These are phyloP conservation scores for Cremastinae sp. DNA, from an alignment of 2,888 invertebrate genomes.

Conservation along the genomic window DNA sequence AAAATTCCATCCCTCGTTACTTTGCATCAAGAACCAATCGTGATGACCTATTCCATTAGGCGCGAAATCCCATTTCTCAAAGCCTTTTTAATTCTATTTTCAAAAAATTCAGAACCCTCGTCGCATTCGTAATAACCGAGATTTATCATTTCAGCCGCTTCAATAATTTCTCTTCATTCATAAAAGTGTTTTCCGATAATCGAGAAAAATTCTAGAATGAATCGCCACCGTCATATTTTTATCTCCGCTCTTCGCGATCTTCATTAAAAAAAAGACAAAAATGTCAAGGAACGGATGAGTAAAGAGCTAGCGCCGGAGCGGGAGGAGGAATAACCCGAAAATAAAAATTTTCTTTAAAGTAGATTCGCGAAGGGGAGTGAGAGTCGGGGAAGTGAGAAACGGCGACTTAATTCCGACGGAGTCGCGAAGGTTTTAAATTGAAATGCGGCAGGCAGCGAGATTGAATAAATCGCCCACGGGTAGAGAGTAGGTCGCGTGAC, in stretches of 20 bases:
- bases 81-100: too few species aligned
- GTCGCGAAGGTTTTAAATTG: conserved; percentile 59
- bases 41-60: too few species aligned
- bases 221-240: not conserved
- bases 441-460: conserved; percentile 59
- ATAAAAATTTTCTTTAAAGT: conserved; percentile 36
- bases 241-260: not conserved
- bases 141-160: not conserved
- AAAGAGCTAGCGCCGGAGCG: not conserved
- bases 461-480: conserved; percentile 60
- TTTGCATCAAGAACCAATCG: not conserved
- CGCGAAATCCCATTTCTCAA: too few species aligned
- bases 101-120: not conserved
- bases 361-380: conserved; percentile 22
- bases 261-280: not conserved
- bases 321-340: conserved; percentile 17
- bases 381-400: not conserved
- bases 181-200: conserved; percentile 20
- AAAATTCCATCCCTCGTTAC: not conserved
- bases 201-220: not conserved
- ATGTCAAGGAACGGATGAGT: not conserved
- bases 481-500: conserved; percentile 57
- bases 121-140: not conserved
- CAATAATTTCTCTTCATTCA: conserved; percentile 11
- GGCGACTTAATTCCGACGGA: conserved; percentile 33